Evolutionary conservation across 2,797 vertebrate genomes (phyloP).

Genomic region (Poecilia gillii): DNA sequence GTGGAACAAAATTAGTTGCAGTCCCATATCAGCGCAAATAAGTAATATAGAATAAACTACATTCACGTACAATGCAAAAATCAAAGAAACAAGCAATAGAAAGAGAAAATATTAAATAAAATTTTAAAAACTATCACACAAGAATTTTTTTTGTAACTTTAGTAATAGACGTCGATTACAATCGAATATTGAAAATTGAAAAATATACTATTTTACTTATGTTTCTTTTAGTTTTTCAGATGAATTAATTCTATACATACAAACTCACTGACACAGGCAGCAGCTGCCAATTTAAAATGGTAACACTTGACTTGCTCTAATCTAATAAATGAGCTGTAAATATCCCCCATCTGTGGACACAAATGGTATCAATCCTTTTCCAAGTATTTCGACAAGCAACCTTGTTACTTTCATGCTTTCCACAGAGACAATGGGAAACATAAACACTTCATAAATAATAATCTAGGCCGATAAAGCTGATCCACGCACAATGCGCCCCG

Average conservation of each 20-base stretch:
- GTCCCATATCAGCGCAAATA: background rate
- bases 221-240: background rate
- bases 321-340: constrained; percentile 70
- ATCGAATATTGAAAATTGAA: background rate
- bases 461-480: constrained; percentile 37
- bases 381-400: constrained; percentile 28
- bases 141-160: background rate
- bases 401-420: constrained; percentile 28
- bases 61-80: background rate
- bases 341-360: constrained; percentile 47
- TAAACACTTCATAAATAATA: constrained; percentile 39
- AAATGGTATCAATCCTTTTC: constrained; percentile 30
- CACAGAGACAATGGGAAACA: constrained; percentile 24
- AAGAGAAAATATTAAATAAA: background rate
- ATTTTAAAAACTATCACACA: background rate
- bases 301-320: constrained; percentile 57
- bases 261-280: constrained; percentile 10
- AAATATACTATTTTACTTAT: too few species aligned
- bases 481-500: background rate
- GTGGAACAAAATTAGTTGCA: background rate
- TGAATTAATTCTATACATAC: constrained; percentile 6
- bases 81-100: background rate
- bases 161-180: background rate
- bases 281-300: constrained; percentile 47
- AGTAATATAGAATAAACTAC: background rate